phyloP scores from a whole-genome alignment of 2,888 invertebrate genomes.

The Pollenia griseotomentosa region DNA sequence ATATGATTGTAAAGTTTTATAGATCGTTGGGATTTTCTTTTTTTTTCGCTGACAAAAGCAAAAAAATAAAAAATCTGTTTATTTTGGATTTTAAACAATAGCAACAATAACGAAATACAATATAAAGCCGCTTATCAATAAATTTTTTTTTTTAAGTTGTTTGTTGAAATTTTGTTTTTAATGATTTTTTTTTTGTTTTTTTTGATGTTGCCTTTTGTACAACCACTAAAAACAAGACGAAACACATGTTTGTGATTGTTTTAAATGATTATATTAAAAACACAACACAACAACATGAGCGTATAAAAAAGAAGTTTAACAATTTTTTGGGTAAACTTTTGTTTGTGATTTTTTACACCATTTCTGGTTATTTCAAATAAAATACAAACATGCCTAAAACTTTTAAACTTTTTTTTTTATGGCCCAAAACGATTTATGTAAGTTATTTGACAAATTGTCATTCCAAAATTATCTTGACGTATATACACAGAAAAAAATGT shows the following conservation, averaged over 20 bases:
- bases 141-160: slow-evolving; percentile 47
- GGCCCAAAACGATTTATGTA: too few relatives aligned
- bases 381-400: too few relatives aligned
- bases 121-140: slow-evolving; percentile 67
- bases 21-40: slow-evolving; percentile 34
- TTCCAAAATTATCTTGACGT: too few relatives aligned
- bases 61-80: slow-evolving; percentile 27
- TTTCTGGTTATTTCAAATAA: background rate
- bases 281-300: slow-evolving; percentile 29
- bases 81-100: slow-evolving; percentile 52
- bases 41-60: background rate
- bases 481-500: too few relatives aligned
- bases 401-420: too few relatives aligned
- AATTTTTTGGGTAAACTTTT: slow-evolving; percentile 17
- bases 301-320: slow-evolving; percentile 5
- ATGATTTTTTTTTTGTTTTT: slow-evolving; percentile 20
- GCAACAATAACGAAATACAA: slow-evolving; percentile 41
- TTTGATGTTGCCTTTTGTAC: slow-evolving; percentile 56
- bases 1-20: slow-evolving; percentile 42
- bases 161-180: slow-evolving; percentile 28
- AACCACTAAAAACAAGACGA: slow-evolving; percentile 65
- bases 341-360: slow-evolving; percentile 18
- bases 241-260: slow-evolving; percentile 76
- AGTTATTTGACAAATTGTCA: too few relatives aligned
- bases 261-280: slow-evolving; percentile 68